A percentile compares a stretch with the other conserved stretches of the same genome.
These are phyloP conservation scores for Heliconius hermathena DNA, from an alignment of 1,140 invertebrate species.

Conservation along the genomic window DNA sequence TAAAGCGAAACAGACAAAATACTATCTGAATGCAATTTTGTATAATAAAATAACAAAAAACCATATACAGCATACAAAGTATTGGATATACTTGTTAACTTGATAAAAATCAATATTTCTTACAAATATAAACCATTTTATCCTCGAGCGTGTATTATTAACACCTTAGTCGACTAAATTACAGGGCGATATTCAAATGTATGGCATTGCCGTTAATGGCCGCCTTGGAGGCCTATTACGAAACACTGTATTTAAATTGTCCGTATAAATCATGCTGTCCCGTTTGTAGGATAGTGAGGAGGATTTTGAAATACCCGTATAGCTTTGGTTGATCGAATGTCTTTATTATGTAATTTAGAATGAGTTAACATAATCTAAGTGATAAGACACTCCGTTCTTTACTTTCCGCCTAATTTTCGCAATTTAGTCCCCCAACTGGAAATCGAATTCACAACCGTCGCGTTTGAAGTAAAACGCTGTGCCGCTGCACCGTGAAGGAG, in stretches of 20 bases:
- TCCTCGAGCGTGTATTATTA: slow-evolving; percentile 34
- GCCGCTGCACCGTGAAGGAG: too few species aligned
- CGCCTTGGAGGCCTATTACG: slow-evolving; percentile 39
- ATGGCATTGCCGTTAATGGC: slow-evolving; percentile 46
- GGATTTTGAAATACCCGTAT: not conserved
- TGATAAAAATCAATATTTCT: slow-evolving; percentile 33
- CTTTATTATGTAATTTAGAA: not conserved
- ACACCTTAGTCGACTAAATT: slow-evolving; percentile 50
- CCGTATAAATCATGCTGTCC: slow-evolving; percentile 39
- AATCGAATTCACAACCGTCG: too few species aligned
- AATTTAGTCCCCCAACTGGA: too few species aligned
- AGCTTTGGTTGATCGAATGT: not conserved
- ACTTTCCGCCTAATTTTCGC: too few species aligned
- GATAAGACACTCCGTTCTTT: too few species aligned
- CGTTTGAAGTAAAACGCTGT: too few species aligned
- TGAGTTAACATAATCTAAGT: too few species aligned
- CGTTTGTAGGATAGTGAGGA: slow-evolving; percentile 17
- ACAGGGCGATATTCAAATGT: slow-evolving; percentile 48
- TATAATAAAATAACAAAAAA: not conserved
- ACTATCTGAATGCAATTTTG: too few species aligned
- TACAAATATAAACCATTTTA: slow-evolving; percentile 26
- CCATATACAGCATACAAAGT: not conserved
- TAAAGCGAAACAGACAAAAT: too few species aligned
- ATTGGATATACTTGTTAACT: slow-evolving; percentile 13
- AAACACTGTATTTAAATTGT: slow-evolving; percentile 39